phyloP scores from a whole-genome alignment of 1,140 invertebrate genomes.

The Drosophila auraria region DNA sequence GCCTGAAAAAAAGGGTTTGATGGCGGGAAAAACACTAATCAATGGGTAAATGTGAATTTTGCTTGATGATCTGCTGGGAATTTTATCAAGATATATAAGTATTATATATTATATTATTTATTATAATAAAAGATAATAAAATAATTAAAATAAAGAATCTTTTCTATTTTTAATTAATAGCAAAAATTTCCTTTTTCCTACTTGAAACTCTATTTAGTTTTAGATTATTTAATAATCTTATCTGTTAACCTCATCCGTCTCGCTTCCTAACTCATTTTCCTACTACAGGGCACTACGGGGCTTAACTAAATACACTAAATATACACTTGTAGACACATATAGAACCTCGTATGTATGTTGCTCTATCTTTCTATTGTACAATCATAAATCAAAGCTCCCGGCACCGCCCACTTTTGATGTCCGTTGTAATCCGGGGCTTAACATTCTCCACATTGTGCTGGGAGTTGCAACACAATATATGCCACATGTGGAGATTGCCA shows the following conservation, averaged over 20 bases:
- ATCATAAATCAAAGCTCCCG: conserved; percentile 70
- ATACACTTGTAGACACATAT: not conserved
- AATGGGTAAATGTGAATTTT: not conserved
- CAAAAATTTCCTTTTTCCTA: no score
- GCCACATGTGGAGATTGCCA: conserved; percentile 27
- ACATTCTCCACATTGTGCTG: conserved; percentile 53
- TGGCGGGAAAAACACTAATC: conserved; percentile 10
- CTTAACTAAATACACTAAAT: conserved; percentile 28
- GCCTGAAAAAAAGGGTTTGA: conserved; percentile 11
- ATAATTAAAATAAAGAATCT: no score
- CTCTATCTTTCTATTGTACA: conserved; percentile 37
- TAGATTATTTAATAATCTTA: no score
- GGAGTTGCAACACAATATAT: conserved; percentile 22
- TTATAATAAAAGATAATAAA: no score
- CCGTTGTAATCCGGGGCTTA: conserved; percentile 66
- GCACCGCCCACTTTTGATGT: conserved; percentile 57
- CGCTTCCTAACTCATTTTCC: not conserved
- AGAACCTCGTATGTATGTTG: no score
- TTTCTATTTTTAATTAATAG: no score
- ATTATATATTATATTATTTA: no score
- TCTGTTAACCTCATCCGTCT: not conserved
- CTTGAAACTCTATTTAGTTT: no score
- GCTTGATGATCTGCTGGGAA: not conserved
- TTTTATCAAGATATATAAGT: not conserved
- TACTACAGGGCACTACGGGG: conserved; percentile 2